Conservation (phyloP, 2,113 vertebrate genomes). For the chimpanzee (Pan troglodytes) region DNA sequence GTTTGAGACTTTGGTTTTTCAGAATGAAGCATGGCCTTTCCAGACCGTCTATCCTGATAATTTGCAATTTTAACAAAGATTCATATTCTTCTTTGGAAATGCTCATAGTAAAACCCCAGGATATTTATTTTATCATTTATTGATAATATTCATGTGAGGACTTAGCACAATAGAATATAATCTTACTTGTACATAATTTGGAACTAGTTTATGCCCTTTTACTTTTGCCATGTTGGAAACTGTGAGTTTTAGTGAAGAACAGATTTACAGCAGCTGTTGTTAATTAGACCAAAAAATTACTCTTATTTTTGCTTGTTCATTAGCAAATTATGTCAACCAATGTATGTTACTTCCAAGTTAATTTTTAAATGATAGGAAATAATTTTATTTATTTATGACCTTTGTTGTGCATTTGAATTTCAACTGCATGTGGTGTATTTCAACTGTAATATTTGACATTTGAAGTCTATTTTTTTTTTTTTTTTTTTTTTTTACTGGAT, state of each 20-base stretch:
- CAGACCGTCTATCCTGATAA: background rate
- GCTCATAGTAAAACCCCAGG: background rate
- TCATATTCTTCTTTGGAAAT: slow-evolving; percentile 14
- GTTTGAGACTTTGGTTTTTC: background rate
- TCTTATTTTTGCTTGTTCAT: background rate
- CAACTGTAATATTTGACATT: slow-evolving; percentile 6
- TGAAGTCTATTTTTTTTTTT: background rate
- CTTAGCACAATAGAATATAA: background rate
- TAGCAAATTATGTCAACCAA: background rate
- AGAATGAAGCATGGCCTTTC: background rate
- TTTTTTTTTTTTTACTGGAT: background rate
- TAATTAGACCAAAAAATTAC: background rate
- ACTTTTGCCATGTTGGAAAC: background rate
- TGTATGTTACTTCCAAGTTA: slow-evolving; percentile 3
- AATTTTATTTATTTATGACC: background rate
- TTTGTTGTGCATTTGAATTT: slow-evolving; percentile 39
- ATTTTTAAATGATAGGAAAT: slow-evolving; percentile 41
- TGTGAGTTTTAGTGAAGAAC: background rate
- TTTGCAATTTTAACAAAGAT: background rate
- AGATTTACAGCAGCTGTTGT: background rate
- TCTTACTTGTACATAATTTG: background rate
- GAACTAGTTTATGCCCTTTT: background rate
- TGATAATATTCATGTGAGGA: background rate
- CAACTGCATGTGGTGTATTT: background rate
- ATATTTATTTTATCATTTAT: background rate